Evolutionary conservation across 2,797 vertebrate species (phyloP).

Genomic region (Sphaeramia orbicularis): DNA sequence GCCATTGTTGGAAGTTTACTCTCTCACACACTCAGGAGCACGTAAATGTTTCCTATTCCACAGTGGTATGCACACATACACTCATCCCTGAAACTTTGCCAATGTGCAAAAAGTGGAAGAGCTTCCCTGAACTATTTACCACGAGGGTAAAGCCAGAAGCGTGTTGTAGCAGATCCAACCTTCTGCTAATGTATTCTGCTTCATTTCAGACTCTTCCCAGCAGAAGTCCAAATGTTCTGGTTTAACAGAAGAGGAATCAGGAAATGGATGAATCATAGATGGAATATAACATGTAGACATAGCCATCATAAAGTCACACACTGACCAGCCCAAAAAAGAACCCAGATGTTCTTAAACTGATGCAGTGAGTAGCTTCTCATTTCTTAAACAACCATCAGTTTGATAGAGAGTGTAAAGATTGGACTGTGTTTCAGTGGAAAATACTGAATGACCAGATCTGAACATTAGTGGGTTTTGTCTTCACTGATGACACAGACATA

Average conservation of each 20-base stretch:
- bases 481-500: no score
- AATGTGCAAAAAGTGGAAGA: constrained; percentile 23
- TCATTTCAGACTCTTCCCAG: constrained; percentile 67
- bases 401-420: no score
- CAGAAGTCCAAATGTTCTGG: constrained; percentile 36
- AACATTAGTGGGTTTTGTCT: no score
- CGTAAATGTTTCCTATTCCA: constrained; percentile 33
- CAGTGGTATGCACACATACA: constrained; percentile 3
- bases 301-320: no score
- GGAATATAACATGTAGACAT: no score
- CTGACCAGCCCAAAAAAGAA: no score
- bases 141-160: constrained; percentile 46
- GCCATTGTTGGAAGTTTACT: constrained; percentile 51
- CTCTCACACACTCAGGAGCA: constrained; percentile 11
- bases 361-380: no score
- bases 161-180: constrained; percentile 58
- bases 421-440: no score
- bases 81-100: constrained; percentile 40
- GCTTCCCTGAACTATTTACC: constrained; percentile 28
- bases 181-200: constrained; percentile 64
- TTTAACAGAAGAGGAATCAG: constrained; percentile 47
- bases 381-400: no score
- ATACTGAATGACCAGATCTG: no score
- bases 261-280: not conserved
- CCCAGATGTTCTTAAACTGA: no score